phyloP scores from a whole-genome alignment of 2,797 vertebrate genomes.

The Remorina albescens region DNA sequence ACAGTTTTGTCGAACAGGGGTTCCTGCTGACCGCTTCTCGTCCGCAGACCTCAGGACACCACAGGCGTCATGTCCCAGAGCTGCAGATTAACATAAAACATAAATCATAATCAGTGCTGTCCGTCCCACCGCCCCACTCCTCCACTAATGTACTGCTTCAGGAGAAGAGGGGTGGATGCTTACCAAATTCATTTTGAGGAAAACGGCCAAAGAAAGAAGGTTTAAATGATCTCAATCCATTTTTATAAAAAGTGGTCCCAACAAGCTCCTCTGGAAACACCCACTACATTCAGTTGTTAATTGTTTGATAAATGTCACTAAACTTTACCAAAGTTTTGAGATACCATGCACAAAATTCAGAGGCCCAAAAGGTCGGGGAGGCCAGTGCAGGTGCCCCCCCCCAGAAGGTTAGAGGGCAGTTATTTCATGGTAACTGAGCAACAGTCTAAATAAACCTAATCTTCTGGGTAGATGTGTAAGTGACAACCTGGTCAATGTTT shows the following conservation, averaged over 20 bases:
- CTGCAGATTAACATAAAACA: constrained; percentile 75
- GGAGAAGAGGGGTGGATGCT: background rate
- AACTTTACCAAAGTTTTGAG: background rate
- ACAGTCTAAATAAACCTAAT: background rate
- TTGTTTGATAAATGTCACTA: too few relatives aligned
- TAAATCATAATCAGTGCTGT: background rate
- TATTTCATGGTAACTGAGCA: too few relatives aligned
- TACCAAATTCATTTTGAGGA: background rate
- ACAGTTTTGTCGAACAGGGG: constrained; percentile 25
- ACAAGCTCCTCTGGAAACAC: background rate
- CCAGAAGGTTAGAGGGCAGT: background rate
- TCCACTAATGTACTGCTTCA: background rate
- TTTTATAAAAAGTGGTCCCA: background rate
- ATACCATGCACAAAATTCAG: background rate
- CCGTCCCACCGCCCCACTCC: too few relatives aligned
- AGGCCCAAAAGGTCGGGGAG: background rate
- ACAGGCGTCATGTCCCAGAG: constrained; percentile 99
- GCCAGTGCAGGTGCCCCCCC: background rate
- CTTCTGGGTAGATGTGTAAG: background rate
- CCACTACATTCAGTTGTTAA: too few relatives aligned
- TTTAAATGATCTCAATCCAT: background rate
- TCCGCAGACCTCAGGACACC: constrained; percentile 89
- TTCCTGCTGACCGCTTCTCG: constrained; percentile 12
- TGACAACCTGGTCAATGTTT: background rate
- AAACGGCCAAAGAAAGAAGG: background rate